Base-by-base conservation (phyloP, 2,888 invertebrate species). In the Diabrotica balteata region DNA sequence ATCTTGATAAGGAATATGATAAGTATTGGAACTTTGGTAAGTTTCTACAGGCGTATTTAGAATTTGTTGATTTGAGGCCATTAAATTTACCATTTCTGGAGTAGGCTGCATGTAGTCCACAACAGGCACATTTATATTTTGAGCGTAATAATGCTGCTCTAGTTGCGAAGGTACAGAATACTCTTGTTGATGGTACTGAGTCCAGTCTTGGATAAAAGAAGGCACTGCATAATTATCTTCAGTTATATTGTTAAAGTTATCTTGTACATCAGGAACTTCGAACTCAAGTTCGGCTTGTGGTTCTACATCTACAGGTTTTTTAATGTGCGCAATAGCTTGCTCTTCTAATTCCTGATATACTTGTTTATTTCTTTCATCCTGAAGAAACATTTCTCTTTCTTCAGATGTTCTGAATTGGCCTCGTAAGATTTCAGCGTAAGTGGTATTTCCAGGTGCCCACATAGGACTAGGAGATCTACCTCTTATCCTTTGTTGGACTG, bases 341-440 rank as follows among this genome's bases (percentile, higher is more conserved):
- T 55, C 9, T 17, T 22, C 42, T 50, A 5, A n/a, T n/a, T 46
- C 60, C 57, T 63, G 67, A 43, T 43, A 42, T n/a, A 59, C 50
- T 57, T 49, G 55, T 55, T 67, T 54, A n/a, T 49, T 59, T 11
- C 47, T 17, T 32, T 43, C 50, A 58, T 67, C 52, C 55, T 57
- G 55, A 43, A 44, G 63, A 43, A n/a, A 42, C 17, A 45, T 52
- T 53, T 74, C 65, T 63, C 60, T 66, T 63, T 73, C 72, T 54
- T 73, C 70, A 8, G 71, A 69, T 5, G 57, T 67, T 55, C 52
- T 83, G 22, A 65, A 83, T 78, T 85, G 81, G 8, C 93, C 93
- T 75, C 90, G 88, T 69, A 94, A 87, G 72, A 94, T 90, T 84
- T 93, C 93, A 58, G 94, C 93, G 82, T 94, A 94, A 57, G 93